A percentile compares a stretch with the other conserved stretches of the same genome.
These are phyloP conservation scores for Rhamnusium bicolor DNA, from an alignment of 2,888 invertebrate genomes.

Conservation along the genomic window DNA sequence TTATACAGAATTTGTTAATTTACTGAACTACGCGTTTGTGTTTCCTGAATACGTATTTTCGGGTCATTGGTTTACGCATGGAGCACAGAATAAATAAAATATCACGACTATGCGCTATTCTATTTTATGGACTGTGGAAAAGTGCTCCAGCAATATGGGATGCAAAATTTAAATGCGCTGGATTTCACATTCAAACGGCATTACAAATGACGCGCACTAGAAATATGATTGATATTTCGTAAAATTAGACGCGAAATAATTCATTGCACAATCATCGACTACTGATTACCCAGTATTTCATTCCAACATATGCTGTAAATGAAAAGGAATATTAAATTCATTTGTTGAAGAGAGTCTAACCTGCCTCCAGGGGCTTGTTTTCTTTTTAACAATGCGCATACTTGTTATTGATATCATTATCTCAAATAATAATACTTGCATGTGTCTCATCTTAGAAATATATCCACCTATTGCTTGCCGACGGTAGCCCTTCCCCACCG, in stretches of 20 bases:
- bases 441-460: too few species aligned
- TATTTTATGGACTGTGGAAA: conserved; percentile 66
- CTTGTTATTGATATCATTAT: too few species aligned
- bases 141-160: conserved; percentile 65
- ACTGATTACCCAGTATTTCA: neutral
- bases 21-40: conserved; percentile 59
- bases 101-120: conserved; percentile 64
- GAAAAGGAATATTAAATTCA: too few species aligned
- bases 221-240: conserved; percentile 15
- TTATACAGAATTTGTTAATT: conserved; percentile 64
- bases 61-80: conserved; percentile 67
- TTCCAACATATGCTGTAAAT: too few species aligned
- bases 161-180: conserved; percentile 64
- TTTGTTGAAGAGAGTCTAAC: too few species aligned
- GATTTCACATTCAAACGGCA: conserved; percentile 57
- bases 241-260: neutral
- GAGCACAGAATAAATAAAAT: conserved; percentile 68
- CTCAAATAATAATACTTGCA: too few species aligned
- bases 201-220: conserved; percentile 58
- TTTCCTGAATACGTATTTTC: conserved; percentile 65
- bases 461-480: too few species aligned
- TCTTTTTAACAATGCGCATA: too few species aligned
- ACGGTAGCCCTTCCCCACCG: too few species aligned
- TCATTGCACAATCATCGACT: neutral
- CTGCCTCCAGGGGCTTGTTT: too few species aligned